Conservation (phyloP, 2,888 invertebrate species). For the Carcina quercana region DNA sequence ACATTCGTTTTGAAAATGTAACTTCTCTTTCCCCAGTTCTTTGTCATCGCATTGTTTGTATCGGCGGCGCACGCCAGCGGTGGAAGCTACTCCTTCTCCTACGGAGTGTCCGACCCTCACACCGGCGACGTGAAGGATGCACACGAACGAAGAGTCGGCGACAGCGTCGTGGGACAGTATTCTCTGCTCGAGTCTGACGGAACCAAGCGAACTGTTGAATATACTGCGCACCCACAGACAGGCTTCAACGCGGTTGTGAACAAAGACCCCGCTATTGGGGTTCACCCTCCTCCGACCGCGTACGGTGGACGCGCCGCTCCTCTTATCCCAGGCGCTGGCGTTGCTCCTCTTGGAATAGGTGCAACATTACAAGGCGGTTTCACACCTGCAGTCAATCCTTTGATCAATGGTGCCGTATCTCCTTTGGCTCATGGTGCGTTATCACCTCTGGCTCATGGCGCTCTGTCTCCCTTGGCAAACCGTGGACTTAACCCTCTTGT, state of each 20-base stretch:
- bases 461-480: too few relatives aligned
- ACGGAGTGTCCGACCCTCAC: conserved; percentile 49
- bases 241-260: conserved; percentile 50
- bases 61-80: conserved; percentile 27
- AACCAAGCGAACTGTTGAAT: conserved; percentile 73
- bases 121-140: conserved; percentile 58
- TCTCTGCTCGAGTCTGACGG: conserved; percentile 73
- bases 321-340: conserved; percentile 22
- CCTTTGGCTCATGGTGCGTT: conserved; percentile 12
- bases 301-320: conserved; percentile 21
- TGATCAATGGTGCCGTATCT: conserved; percentile 11
- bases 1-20: too few relatives aligned
- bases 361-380: too few relatives aligned
- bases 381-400: too few relatives aligned
- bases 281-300: conserved; percentile 28
- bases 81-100: conserved; percentile 42
- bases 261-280: conserved; percentile 28
- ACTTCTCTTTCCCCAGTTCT: conserved; percentile 39
- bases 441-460: too few relatives aligned
- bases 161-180: conserved; percentile 70
- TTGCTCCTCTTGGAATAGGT: too few relatives aligned
- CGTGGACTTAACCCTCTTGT: too few relatives aligned
- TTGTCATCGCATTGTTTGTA: conserved; percentile 37
- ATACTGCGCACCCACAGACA: conserved; percentile 46
- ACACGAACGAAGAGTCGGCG: conserved; percentile 74